phyloP scores from a whole-genome alignment of 2,888 invertebrate species.

The Tipula confusa region DNA sequence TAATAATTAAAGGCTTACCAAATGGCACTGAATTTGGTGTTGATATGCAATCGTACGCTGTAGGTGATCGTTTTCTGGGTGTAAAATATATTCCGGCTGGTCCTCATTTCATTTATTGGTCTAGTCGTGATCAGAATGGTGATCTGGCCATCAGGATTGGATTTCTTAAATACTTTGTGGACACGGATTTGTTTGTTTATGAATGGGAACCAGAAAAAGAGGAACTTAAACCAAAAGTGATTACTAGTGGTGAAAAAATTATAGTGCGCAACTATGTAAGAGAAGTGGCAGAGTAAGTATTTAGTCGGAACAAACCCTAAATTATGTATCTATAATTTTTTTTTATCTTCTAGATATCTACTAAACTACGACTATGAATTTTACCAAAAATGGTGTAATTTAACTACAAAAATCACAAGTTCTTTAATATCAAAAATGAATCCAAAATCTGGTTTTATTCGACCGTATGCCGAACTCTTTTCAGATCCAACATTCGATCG shows the following conservation, averaged over 20 bases:
- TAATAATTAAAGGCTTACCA: constrained; percentile 83
- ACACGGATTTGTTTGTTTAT: constrained; percentile 77
- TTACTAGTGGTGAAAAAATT: constrained; percentile 49
- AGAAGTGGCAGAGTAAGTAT: constrained; percentile 41
- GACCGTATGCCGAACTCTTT: constrained; percentile 75
- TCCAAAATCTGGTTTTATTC: constrained; percentile 70
- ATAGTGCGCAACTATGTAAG: constrained; percentile 44
- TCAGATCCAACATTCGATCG: constrained; percentile 66
- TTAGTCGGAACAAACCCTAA: neutral
- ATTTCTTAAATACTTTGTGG: constrained; percentile 79
- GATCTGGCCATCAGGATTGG: constrained; percentile 72
- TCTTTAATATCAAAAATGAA: constrained; percentile 62
- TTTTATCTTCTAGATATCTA: constrained; percentile 54
- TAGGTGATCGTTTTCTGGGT: constrained; percentile 84
- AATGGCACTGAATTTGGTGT: constrained; percentile 94
- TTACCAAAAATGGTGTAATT: constrained; percentile 76
- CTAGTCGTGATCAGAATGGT: constrained; percentile 60
- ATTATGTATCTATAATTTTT: neutral
- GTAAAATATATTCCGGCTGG: constrained; percentile 99
- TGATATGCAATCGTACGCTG: constrained; percentile 85
- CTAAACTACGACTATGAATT: constrained; percentile 90
- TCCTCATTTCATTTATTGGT: constrained; percentile 88
- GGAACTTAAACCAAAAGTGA: constrained; percentile 55
- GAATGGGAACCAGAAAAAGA: constrained; percentile 80
- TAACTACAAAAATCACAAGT: constrained; percentile 59